Evolutionary conservation across 2,797 vertebrate species (phyloP), one percentile per base, ranked within the genome.

Genomic region (Bryconaethiops microstoma): DNA sequence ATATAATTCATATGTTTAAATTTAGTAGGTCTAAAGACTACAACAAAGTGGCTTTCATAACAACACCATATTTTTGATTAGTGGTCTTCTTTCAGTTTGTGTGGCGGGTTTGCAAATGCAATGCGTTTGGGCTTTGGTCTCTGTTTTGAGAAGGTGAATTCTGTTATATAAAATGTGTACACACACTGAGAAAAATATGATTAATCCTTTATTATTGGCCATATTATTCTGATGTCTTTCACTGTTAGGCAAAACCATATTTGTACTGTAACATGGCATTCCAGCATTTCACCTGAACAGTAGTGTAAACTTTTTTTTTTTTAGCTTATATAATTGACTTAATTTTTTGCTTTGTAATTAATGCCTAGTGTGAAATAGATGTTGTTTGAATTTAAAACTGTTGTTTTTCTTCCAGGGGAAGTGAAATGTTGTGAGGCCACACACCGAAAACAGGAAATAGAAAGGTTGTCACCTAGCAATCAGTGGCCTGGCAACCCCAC

Each of bases 401-500:
- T 17, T 42, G 82, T 40, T 82, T 90, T 21, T 91, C 88, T 90
- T 93, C 74, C 87, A 98, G 97, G 91, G 88, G 95, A 92, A 85
- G 90, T 79, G 23, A 94, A 93, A 88, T 92, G 92, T 72, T 80
- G 72, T 42, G 92, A 94, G 83, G 83, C 82, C 25, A 76, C 68
- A 57, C 80, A 75, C 64, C 88, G 83, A 88, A 92, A 91, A 91
- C 92, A 90, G 91, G 91, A 92, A 86, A 86, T 80, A 19, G 87
- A 88, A 19, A 87, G 83, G 81, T 90, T 91, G 86, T 85, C 92
- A 79, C 79, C 94, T 85, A 89, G 90, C 89, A 95, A 95, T 89
- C 95, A 95, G 85, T 92, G 94, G 70, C 90, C 91, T 75, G 95
- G 96, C 80, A 95, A 95, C 88, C 84, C 87, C 13, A 25, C 92